These are phyloP conservation scores for Syritta pipiens DNA, from an alignment of 2,888 invertebrate species.

Conservation along the genomic window DNA sequence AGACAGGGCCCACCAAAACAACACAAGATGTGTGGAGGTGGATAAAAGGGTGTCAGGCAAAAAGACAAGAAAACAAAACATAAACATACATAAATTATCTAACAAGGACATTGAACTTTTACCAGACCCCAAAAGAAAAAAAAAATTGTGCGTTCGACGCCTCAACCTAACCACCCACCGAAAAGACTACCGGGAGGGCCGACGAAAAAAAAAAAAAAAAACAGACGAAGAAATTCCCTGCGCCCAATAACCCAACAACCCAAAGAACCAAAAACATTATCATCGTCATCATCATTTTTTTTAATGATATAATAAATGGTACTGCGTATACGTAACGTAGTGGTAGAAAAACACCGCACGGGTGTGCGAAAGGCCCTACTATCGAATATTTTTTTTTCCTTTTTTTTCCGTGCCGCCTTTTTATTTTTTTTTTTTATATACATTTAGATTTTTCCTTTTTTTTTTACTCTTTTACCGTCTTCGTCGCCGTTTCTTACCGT, in stretches of 20 bases:
- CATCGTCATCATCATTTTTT: conserved; percentile 68
- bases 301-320: conserved; percentile 69
- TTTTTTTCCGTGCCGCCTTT: conserved; percentile 35
- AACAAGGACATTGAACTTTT: conserved; percentile 66
- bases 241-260: conserved; percentile 64
- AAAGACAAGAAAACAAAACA: conserved; percentile 62
- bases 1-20: conserved; percentile 9
- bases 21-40: not conserved
- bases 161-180: too few relatives aligned
- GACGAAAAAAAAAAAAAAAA: conserved; percentile 21
- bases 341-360: conserved; percentile 37
- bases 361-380: conserved; percentile 53
- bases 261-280: conserved; percentile 68
- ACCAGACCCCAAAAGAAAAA: conserved; percentile 47
- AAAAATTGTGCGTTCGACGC: too few relatives aligned
- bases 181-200: conserved; percentile 11
- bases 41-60: conserved; percentile 26
- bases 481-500: conserved; percentile 43
- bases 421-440: conserved; percentile 53
- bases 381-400: conserved; percentile 21
- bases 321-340: conserved; percentile 65
- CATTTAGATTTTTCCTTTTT: conserved; percentile 33
- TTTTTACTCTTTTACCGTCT: conserved; percentile 42
- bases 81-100: conserved; percentile 69
- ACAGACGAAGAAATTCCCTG: conserved; percentile 48